phyloP scores from a whole-genome alignment of 2,888 invertebrate genomes.

The Oscheius sp. region DNA sequence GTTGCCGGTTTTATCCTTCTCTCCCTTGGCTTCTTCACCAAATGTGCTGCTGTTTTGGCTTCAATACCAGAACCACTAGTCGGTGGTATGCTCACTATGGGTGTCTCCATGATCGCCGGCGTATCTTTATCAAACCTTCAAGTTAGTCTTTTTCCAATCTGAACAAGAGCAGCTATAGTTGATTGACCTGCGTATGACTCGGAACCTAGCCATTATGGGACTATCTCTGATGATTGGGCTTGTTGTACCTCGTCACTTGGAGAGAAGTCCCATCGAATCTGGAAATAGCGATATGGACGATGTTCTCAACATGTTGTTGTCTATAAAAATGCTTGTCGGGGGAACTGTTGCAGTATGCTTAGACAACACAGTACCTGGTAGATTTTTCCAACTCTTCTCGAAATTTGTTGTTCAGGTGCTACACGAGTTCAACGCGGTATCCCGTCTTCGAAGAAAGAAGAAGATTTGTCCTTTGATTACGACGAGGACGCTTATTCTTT shows the following conservation, averaged over 20 bases:
- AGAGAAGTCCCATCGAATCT: constrained; percentile 50
- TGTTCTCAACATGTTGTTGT: constrained; percentile 65
- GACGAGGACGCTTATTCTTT: constrained; percentile 25
- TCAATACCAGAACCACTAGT: constrained; percentile 67
- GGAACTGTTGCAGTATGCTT: constrained; percentile 75
- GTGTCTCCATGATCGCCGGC: constrained; percentile 68
- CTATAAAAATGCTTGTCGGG: constrained; percentile 74
- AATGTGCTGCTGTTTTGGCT: constrained; percentile 65
- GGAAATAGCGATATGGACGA: constrained; percentile 55
- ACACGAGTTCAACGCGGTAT: constrained; percentile 61
- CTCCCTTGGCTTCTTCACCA: constrained; percentile 48
- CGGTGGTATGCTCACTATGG: constrained; percentile 67
- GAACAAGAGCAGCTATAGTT: constrained; percentile 33
- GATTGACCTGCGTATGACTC: constrained; percentile 51
- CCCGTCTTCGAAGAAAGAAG: constrained; percentile 16
- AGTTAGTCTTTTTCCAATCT: constrained; percentile 38
- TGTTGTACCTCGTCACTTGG: constrained; percentile 59
- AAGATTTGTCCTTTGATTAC: neutral
- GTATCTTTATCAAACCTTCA: constrained; percentile 64
- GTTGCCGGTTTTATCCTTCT: constrained; percentile 61
- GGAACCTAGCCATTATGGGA: constrained; percentile 67
- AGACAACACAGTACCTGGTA: constrained; percentile 73
- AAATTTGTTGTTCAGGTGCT: constrained; percentile 47
- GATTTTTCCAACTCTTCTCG: neutral
- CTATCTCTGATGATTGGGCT: constrained; percentile 60